Conservation (phyloP, 2,113 vertebrate species). For the Atlantisia rogersi region DNA sequence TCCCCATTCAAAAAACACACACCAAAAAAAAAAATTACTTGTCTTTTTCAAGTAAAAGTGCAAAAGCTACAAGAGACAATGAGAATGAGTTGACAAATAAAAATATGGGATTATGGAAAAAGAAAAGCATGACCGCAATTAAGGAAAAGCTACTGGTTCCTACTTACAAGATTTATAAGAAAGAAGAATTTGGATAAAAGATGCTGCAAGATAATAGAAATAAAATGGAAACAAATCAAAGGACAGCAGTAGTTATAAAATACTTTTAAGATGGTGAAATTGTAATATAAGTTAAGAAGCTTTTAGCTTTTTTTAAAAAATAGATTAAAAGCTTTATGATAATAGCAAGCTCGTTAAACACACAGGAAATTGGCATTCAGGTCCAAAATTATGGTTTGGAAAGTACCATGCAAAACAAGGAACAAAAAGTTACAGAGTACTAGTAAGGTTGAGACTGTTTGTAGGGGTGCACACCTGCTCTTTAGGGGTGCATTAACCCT, state of each 20-base stretch:
- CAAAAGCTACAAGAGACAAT: constrained; percentile 85
- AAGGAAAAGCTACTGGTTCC: constrained; percentile 95
- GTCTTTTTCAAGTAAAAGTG: constrained; percentile 82
- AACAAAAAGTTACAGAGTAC: constrained; percentile 77
- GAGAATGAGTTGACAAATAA: constrained; percentile 79
- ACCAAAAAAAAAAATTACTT: constrained; percentile 76
- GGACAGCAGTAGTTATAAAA: constrained; percentile 94
- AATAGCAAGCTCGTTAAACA: constrained; percentile 82
- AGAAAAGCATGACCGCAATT: constrained; percentile 89
- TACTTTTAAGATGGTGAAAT: constrained; percentile 90
- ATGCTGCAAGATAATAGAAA: constrained; percentile 99
- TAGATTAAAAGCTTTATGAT: constrained; percentile 82
- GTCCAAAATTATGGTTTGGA: constrained; percentile 79
- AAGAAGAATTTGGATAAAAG: constrained; percentile 99
- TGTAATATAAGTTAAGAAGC: constrained; percentile 80
- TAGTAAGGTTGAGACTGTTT: constrained; percentile 55
- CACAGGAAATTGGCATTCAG: constrained; percentile 79
- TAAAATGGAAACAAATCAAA: constrained; percentile 99
- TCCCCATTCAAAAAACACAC: constrained; percentile 88
- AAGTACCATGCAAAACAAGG: constrained; percentile 86
- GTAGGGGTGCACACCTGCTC: constrained; percentile 5
- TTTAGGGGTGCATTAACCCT: constrained; percentile 63
- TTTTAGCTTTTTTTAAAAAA: constrained; percentile 78
- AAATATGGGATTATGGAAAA: constrained; percentile 79
- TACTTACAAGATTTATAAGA: constrained; percentile 99